Percentiles rank a stretch among this genome's conserved stretches.
phyloP scores from a whole-genome alignment of 2,888 invertebrate genomes.

The Caradrina clavipalpis region DNA sequence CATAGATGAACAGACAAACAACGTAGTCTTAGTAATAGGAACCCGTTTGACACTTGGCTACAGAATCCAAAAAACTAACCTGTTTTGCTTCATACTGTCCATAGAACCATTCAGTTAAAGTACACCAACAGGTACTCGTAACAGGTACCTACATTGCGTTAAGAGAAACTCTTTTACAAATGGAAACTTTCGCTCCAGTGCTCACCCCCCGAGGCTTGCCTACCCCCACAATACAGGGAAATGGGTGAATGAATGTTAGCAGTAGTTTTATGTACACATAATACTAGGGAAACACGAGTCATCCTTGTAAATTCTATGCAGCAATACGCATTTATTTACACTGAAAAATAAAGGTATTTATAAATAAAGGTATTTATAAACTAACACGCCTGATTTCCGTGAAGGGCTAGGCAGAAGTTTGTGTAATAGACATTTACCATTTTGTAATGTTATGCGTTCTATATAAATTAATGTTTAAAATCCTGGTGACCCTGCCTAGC shows the following conservation, averaged over 20 bases:
- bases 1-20: too few relatives aligned
- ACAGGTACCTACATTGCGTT: slow-evolving; percentile 38
- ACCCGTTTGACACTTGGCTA: background rate
- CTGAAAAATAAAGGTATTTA: background rate
- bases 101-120: slow-evolving; percentile 15
- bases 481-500: too few relatives aligned
- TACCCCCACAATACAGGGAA: slow-evolving; percentile 35
- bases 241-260: slow-evolving; percentile 40
- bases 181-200: slow-evolving; percentile 55
- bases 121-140: slow-evolving; percentile 22
- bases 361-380: background rate
- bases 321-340: background rate
- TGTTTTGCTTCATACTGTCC: background rate
- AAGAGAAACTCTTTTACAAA: slow-evolving; percentile 54
- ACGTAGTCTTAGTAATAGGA: too few relatives aligned
- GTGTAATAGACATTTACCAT: too few relatives aligned
- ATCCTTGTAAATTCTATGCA: slow-evolving; percentile 10
- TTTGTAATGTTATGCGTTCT: too few relatives aligned
- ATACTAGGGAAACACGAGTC: slow-evolving; percentile 12
- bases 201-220: slow-evolving; percentile 47
- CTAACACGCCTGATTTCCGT: background rate
- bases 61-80: background rate
- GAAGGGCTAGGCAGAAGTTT: too few relatives aligned
- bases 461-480: too few relatives aligned
- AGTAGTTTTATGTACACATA: slow-evolving; percentile 13